A percentile compares a stretch with the other conserved stretches of the same genome.
phyloP scores from a whole-genome alignment of 1,140 invertebrate genomes.

The Atta colombica region DNA sequence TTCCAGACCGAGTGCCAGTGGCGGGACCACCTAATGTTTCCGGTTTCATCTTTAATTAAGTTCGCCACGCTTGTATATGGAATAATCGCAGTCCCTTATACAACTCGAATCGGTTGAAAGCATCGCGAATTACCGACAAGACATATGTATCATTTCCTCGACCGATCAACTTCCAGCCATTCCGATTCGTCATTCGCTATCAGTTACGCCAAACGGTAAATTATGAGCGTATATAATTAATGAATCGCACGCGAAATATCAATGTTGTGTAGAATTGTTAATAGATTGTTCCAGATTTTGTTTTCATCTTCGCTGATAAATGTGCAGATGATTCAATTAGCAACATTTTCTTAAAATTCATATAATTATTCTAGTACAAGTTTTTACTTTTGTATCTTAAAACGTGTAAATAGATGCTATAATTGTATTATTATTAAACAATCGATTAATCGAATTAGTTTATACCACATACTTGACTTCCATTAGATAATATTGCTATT shows the following conservation, averaged over 20 bases:
- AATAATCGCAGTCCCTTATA: constrained; percentile 57
- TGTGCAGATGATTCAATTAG: neutral
- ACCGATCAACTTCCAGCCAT: neutral
- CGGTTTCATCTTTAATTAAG: constrained; percentile 68
- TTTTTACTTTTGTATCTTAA: too few species aligned
- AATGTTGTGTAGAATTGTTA: neutral
- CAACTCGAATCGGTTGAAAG: constrained; percentile 60
- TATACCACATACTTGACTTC: too few species aligned
- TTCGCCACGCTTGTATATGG: constrained; percentile 33
- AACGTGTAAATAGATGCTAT: too few species aligned
- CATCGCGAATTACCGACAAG: constrained; percentile 34
- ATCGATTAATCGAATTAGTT: too few species aligned
- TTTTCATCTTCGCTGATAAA: neutral
- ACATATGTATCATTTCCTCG: constrained; percentile 34
- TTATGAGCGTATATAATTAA: constrained; percentile 29
- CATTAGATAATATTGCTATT: too few species aligned
- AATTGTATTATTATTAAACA: too few species aligned
- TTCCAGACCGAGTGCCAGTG: constrained; percentile 13
- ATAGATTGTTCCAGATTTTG: neutral
- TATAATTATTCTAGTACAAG: neutral
- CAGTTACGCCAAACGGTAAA: constrained; percentile 8
- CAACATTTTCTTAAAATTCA: neutral
- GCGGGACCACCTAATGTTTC: constrained; percentile 48
- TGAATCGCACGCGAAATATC: neutral
- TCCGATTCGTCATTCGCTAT: neutral